Base-by-base conservation (phyloP, 2,113 vertebrate species). In the Cavia porcellus region DNA sequence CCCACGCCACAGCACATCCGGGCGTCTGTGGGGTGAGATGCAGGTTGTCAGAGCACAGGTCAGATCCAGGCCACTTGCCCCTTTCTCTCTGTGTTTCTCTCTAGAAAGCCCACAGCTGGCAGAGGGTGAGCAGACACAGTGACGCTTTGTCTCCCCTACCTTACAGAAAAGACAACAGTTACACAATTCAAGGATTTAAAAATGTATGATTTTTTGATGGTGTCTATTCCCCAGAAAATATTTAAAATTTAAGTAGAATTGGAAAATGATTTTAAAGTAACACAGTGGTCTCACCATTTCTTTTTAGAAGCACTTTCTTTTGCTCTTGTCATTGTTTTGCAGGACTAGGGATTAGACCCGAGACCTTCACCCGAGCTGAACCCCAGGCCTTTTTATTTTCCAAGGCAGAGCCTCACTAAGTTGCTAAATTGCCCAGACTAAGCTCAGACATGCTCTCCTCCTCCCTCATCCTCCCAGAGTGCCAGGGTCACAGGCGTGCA, bases 161-260 rank as follows among this genome's bases (percentile, higher is more conserved):
- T 61, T 81, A 28, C 28, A 74, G 66, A 92, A 52, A 85, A 79
- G 24, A 5, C 3, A 55, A 74, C 42, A 79, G 87, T 90, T 38
- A 92, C 57, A 47, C 89, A 95, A 95, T 35, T 32, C 17, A 30
- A 84, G 32, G 7, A 89, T 86, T 74, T 92, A 89, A 96, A 96
- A 80, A 81, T 47, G 11, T 1, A 10, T 61, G 55, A 42, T 47
- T 94, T 93, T 55, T 12, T 81, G 68, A 22, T 81, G 20, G 57
- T 30, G 4, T 35, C 50, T 70, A 86, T 86, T 42, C 50, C 19
- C 47, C n/a, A 45, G 81, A 84, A 91, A 61, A 24, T 32, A 68
- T 82, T 81, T 80, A 72, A 35, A 77, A 57, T 38, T 62, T 81
- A 79, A 86, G 62, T 32, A 86, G 38, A 85, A 68, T 42, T 77